Percentiles rank a stretch among this genome's conserved stretches.
Conservation (phyloP, 1,140 invertebrate genomes). For the Berghia stephanieae region DNA sequence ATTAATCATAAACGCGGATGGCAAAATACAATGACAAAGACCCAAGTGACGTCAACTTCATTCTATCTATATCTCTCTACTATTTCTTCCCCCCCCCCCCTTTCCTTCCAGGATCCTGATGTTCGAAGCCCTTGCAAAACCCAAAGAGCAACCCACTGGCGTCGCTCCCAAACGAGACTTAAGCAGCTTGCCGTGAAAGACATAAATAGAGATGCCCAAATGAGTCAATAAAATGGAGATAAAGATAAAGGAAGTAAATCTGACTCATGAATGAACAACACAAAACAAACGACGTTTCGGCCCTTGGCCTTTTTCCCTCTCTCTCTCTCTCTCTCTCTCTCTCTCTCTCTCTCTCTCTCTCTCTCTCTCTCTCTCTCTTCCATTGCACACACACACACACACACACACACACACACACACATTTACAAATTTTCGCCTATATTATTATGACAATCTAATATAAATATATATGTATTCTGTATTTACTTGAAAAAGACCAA, state of each 20-base stretch:
- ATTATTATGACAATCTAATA: neutral
- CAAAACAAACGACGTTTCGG: neutral
- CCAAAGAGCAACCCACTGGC: conserved; percentile 43
- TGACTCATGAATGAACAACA: neutral
- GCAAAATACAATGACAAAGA: neutral
- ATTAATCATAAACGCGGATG: neutral
- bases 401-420: conserved; percentile 1
- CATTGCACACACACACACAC: neutral
- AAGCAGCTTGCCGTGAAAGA: conserved; percentile 42
- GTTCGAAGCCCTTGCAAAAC: conserved; percentile 49
- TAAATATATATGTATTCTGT: neutral
- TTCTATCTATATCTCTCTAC: neutral
- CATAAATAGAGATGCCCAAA: neutral
- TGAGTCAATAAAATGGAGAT: neutral
- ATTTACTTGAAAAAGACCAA: neutral
- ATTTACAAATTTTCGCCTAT: neutral
- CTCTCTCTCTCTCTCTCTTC: neutral
- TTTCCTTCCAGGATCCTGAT: conserved; percentile 47
- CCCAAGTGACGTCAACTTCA: no score
- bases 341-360: conserved; percentile 21
- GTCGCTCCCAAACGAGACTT: conserved; percentile 46
- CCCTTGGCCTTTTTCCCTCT: neutral
- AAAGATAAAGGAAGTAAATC: neutral
- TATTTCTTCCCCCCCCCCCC: neutral
- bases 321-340: neutral